These are phyloP conservation scores for Motacilla alba DNA, from an alignment of 2,113 vertebrate species.

Conservation along the genomic window DNA sequence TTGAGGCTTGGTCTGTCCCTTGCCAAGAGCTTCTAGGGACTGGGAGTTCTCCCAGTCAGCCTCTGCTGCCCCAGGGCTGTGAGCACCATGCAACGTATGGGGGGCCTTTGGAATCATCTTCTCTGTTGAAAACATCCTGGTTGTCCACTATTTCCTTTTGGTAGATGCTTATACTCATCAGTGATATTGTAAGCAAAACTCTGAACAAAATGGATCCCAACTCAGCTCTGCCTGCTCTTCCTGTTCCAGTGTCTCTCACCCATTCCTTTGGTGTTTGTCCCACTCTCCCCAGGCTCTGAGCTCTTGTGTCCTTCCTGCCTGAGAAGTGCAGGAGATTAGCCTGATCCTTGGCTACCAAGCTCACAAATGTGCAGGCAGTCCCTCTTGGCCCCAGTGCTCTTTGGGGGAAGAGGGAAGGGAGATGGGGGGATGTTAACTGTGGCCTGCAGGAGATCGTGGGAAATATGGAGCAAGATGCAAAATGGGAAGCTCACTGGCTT, in stretches of 20 bases:
- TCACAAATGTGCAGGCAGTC: not conserved
- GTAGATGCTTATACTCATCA: not conserved
- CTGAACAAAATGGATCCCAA: not conserved
- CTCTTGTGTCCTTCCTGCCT: not conserved
- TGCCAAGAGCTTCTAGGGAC: accelerated
- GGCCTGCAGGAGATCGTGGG: not conserved
- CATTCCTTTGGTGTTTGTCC: accelerated
- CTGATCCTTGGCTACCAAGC: not conserved
- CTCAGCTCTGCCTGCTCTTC: not conserved
- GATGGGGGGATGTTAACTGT: not conserved
- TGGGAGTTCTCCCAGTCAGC: accelerated
- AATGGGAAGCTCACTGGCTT: not conserved
- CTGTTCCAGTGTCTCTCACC: not conserved
- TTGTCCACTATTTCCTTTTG: accelerated
- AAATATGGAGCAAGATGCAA: not conserved
- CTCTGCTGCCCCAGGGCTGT: accelerated
- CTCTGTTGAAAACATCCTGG: accelerated
- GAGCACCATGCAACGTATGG: accelerated
- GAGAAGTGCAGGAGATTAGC: not conserved
- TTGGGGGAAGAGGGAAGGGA: not conserved
- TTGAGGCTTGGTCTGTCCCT: not conserved
- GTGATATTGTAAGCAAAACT: not conserved
- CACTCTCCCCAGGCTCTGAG: accelerated
- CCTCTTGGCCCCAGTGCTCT: not conserved
- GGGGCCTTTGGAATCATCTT: too few species aligned